Evolutionary conservation across 2,113 vertebrate species (phyloP).

Genomic region (Onychostruthus taczanowskii): DNA sequence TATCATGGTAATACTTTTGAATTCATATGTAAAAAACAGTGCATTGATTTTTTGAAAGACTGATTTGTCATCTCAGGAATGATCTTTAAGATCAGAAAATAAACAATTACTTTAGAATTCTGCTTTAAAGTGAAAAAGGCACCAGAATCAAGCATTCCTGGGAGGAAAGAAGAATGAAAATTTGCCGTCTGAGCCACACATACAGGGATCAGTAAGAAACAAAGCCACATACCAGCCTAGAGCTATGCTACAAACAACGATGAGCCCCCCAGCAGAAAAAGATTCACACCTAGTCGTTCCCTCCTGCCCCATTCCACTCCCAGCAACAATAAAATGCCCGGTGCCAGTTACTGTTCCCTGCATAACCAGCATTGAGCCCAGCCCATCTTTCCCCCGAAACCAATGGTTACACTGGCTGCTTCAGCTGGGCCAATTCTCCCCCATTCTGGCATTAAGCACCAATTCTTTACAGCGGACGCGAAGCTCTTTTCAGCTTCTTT

Average conservation of each 20-base stretch:
- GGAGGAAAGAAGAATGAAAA: neutral
- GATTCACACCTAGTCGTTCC: neutral
- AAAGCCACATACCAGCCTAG: neutral
- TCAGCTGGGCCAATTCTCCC: neutral
- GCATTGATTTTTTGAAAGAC: neutral
- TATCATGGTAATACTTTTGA: neutral
- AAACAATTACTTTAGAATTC: neutral
- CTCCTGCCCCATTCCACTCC: neutral
- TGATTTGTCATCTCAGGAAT: neutral
- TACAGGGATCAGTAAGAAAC: neutral
- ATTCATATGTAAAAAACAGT: neutral
- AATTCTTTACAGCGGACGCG: conserved; percentile 26
- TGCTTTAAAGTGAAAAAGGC: neutral
- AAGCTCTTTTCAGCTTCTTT: conserved; percentile 70
- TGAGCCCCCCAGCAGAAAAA: neutral
- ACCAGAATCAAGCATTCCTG: neutral
- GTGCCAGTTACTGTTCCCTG: neutral
- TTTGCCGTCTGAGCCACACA: neutral
- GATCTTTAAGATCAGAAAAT: neutral
- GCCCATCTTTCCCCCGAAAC: neutral
- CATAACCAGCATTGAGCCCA: neutral
- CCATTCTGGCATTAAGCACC: conserved; percentile 50
- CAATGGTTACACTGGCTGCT: conserved; percentile 9
- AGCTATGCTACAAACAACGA: neutral
- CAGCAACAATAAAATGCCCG: neutral